phyloP scores from a whole-genome alignment of 2,888 invertebrate species.

The Caenorhabditis parvicauda region DNA sequence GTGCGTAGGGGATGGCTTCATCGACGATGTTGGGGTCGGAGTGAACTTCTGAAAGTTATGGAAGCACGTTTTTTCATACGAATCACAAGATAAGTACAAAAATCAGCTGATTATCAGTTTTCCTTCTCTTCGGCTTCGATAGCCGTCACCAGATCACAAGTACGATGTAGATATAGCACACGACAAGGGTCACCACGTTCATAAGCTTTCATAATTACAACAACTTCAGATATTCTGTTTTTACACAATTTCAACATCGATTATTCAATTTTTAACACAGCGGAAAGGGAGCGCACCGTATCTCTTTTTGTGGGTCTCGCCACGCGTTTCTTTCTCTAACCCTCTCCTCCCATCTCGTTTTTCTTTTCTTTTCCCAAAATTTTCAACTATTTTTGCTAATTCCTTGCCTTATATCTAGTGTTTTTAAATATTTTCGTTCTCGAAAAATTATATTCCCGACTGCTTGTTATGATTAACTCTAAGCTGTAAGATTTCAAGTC shows the following conservation, averaged over 20 bases:
- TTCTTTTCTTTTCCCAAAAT: background rate
- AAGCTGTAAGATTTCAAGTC: constrained; percentile 14
- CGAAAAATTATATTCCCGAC: background rate
- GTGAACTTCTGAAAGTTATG: constrained; percentile 14
- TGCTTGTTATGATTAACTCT: background rate
- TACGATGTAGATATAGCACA: no score
- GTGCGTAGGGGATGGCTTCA: no score
- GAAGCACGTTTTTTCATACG: no score
- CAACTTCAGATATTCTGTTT: no score
- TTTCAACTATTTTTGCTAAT: background rate
- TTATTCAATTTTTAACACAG: no score
- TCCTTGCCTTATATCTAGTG: background rate
- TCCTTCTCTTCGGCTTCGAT: no score
- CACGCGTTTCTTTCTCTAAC: constrained; percentile 6
- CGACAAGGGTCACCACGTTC: no score
- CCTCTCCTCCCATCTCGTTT: constrained; percentile 10
- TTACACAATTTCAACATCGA: no score
- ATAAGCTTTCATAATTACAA: no score
- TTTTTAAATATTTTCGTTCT: background rate
- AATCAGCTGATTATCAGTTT: no score
- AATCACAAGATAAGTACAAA: no score
- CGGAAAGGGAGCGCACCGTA: constrained; percentile 19
- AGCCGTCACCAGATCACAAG: no score
- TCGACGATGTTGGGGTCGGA: constrained; percentile 27
- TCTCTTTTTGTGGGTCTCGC: background rate